Base-by-base conservation (phyloP, 2,113 vertebrate genomes). In the Vulpes vulpes region DNA sequence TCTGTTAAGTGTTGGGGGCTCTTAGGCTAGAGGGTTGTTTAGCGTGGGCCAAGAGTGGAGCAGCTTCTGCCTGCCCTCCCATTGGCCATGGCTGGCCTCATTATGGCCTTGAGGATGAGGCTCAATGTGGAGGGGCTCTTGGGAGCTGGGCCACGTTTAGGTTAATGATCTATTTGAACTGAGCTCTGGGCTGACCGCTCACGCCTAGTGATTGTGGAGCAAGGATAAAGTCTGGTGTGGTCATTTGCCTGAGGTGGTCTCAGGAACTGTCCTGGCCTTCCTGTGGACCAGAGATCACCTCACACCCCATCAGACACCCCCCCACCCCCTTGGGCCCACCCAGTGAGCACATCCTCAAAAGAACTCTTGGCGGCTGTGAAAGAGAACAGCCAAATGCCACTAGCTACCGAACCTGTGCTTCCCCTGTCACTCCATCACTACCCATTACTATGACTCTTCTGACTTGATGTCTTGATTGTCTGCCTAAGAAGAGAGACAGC, bases 1-100 rank as follows among this genome's bases (percentile, higher is more conserved):
- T 93, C 81, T 90, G 67, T 67, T 71, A 53, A 49, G 27, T 57
- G 49, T 89, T 60, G 76, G 60, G 74, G 78, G 12, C 64, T 96
- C 74, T 95, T 38, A 65, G 53, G 17, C 27, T 67, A 22, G 15
- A 65, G 74, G 6, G 22, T 25, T 92, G 22, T 83, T 94, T 65
- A 25, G 25, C 11, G 2, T 11, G 49, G 30, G 14, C 59, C 9
- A 35, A 35, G 49, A 67, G 57, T 43, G 17, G 14, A 51, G 16
- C 80, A 60, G 27, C 49, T 76, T 78, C 64, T 76, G 49, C 57
- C 35, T 22, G 5, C 16, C 15, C 20, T 43, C 22, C 59, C 3
- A 7, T 43, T 82, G 64, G 43, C 57, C 51, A 12, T 19, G 78
- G 60, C n/a, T 92, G 80, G 60, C 22, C 84, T 85, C 73, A 9